A percentile compares a stretch with the other conserved stretches of the same genome.
Conservation (phyloP, 2,888 invertebrate genomes). For the Sympetrum striolatum region DNA sequence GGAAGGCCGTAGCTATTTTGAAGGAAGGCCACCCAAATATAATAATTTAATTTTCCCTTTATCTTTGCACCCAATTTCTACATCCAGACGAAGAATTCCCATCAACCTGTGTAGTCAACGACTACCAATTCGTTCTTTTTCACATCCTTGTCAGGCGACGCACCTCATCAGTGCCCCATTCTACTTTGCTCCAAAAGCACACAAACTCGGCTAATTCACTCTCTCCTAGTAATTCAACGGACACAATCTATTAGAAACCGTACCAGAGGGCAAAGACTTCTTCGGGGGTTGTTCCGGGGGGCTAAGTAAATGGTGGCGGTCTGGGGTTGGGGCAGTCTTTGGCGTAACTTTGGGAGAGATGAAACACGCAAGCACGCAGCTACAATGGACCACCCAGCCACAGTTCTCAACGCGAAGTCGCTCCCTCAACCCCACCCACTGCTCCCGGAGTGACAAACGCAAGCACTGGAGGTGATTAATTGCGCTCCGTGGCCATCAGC, state of each 20-base stretch:
- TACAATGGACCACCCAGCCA: constrained; percentile 35
- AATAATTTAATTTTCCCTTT: no score
- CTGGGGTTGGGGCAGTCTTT: neutral
- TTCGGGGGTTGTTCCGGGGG: neutral
- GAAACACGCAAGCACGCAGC: neutral
- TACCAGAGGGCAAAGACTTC: neutral
- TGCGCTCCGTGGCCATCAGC: neutral
- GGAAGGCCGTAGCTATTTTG: no score
- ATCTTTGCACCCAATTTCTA: no score
- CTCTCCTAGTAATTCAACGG: neutral
- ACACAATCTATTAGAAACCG: neutral
- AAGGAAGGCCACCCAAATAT: no score
- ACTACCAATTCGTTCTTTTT: no score
- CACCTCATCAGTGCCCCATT: neutral
- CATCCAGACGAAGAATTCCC: no score
- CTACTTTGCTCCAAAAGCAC: neutral
- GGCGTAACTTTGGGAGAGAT: neutral
- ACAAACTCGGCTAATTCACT: neutral
- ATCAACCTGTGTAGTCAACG: no score
- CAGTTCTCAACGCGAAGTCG: neutral
- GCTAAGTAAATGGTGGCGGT: neutral
- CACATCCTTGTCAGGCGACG: no score
- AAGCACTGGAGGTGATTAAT: constrained; percentile 12
- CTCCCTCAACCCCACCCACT: neutral
- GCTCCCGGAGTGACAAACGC: neutral